Evolutionary conservation across 2,113 vertebrate species (phyloP).

Genomic region (Pelodiscus sinensis): DNA sequence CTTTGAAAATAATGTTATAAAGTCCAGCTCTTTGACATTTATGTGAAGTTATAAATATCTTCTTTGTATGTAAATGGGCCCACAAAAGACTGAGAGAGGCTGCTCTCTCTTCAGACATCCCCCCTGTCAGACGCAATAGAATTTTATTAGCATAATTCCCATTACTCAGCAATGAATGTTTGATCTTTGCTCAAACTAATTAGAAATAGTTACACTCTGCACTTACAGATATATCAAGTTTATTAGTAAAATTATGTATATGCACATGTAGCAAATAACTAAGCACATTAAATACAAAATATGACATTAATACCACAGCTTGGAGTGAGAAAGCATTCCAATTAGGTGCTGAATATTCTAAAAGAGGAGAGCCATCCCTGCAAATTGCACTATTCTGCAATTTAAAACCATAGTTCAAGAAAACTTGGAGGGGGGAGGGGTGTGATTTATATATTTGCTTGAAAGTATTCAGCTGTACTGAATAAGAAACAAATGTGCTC

Average conservation of each 20-base stretch:
- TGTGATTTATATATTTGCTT: neutral
- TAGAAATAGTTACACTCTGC: constrained; percentile 74
- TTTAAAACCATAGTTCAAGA: neutral
- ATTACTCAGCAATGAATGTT: constrained; percentile 71
- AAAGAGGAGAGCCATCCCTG: neutral
- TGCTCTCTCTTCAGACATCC: constrained; percentile 43
- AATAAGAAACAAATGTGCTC: neutral
- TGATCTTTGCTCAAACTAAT: constrained; percentile 77
- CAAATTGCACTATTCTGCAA: neutral
- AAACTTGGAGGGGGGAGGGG: neutral
- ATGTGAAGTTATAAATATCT: constrained; percentile 63
- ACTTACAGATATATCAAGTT: constrained; percentile 63
- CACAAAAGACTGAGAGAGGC: constrained; percentile 32
- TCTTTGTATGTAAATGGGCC: constrained; percentile 67
- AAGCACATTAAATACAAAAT: constrained; percentile 67
- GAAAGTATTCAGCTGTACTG: neutral
- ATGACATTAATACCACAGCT: constrained; percentile 45
- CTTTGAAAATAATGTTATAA: constrained; percentile 58
- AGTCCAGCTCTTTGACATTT: constrained; percentile 49
- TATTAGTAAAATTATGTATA: constrained; percentile 70
- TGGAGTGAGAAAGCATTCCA: constrained; percentile 52
- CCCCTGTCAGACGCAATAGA: constrained; percentile 56
- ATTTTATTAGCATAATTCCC: constrained; percentile 75
- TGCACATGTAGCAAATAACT: constrained; percentile 63
- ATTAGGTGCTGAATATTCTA: constrained; percentile 53